phyloP scores from a whole-genome alignment of 2,797 vertebrate genomes.

The Crenichthys baileyi region DNA sequence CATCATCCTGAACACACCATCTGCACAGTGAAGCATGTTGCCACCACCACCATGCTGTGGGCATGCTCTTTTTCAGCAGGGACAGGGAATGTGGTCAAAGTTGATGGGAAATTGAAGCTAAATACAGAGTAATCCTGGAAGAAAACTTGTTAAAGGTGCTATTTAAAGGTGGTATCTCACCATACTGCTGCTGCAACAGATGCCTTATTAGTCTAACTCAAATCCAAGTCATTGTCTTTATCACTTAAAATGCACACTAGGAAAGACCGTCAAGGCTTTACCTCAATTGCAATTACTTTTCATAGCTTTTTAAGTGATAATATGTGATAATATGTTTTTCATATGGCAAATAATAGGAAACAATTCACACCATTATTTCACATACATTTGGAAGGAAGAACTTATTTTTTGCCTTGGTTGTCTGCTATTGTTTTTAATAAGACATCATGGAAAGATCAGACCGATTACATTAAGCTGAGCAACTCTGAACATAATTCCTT shows the following conservation, averaged over 20 bases:
- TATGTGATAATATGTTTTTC: neutral
- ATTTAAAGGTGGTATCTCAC: too few species aligned
- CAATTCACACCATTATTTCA: neutral
- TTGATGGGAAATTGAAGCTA: neutral
- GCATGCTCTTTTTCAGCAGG: too few species aligned
- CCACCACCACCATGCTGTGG: too few species aligned
- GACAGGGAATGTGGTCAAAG: too few species aligned
- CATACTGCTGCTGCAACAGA: too few species aligned
- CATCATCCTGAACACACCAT: neutral
- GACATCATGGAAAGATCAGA: constrained; percentile 6
- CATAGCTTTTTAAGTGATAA: neutral
- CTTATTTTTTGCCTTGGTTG: neutral
- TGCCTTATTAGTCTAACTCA: too few species aligned
- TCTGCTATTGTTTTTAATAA: neutral
- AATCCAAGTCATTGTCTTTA: neutral
- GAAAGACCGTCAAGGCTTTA: neutral
- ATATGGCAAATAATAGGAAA: neutral
- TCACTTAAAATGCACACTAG: neutral
- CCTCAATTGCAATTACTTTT: neutral
- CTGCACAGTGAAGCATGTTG: too few species aligned
- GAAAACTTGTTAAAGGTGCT: neutral
- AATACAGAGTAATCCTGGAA: neutral
- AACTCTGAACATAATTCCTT: constrained; percentile 1
- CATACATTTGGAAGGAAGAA: neutral
- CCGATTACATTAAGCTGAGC: constrained; percentile 6